These are phyloP conservation scores for Noctua janthina DNA, from an alignment of 2,888 invertebrate genomes.

Conservation along the genomic window DNA sequence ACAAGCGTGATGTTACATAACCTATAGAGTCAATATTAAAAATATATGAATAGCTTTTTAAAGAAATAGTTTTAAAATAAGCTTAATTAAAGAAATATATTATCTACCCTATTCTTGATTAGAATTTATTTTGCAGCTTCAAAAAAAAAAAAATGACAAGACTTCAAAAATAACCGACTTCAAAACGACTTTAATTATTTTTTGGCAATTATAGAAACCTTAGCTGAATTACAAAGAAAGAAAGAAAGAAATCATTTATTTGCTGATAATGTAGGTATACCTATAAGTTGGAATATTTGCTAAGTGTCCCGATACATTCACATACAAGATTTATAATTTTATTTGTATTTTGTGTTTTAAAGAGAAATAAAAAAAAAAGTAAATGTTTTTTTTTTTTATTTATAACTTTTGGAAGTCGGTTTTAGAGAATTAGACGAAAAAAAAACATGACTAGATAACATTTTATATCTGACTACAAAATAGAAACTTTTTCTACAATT, in stretches of 20 bases:
- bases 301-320: no score
- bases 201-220: neutral
- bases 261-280: no score
- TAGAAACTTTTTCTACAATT: conserved; percentile 48
- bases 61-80: conserved; percentile 33
- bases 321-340: neutral
- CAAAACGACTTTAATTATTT: neutral
- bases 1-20: neutral
- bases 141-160: neutral
- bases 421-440: conserved; percentile 4
- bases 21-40: conserved; percentile 26
- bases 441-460: neutral
- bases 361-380: no score
- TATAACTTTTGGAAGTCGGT: conserved; percentile 3
- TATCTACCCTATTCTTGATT: conserved; percentile 12
- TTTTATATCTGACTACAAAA: conserved; percentile 22
- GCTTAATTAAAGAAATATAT: neutral
- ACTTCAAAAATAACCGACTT: conserved; percentile 17
- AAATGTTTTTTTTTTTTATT: neutral
- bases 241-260: no score
- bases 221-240: neutral
- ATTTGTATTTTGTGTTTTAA: no score
- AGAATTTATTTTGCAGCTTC: conserved; percentile 49
- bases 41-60: conserved; percentile 47
- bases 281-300: no score